phyloP scores from a whole-genome alignment of 1,140 invertebrate species.

The Drosophila lacteicornis region DNA sequence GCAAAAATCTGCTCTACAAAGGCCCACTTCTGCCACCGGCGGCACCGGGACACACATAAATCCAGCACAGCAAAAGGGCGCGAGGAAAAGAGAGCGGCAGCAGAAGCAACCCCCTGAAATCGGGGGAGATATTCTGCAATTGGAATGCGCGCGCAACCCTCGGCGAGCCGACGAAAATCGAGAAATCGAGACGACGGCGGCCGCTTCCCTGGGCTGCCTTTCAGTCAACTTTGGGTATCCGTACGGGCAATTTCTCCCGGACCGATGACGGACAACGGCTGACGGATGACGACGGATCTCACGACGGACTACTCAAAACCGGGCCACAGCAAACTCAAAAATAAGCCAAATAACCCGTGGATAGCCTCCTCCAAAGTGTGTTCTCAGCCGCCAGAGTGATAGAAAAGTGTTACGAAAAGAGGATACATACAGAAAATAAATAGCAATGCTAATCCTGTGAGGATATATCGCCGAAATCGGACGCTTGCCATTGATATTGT shows the following conservation, averaged over 20 bases:
- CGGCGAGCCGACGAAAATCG: constrained; percentile 41
- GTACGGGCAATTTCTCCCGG: constrained; percentile 84
- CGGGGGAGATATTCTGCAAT: constrained; percentile 75
- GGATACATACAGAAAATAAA: background rate
- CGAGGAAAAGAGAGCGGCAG: constrained; percentile 6
- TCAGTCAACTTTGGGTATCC: constrained; percentile 85
- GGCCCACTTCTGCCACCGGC: constrained; percentile 39
- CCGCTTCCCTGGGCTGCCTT: constrained; percentile 78
- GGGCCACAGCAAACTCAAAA: constrained; percentile 43
- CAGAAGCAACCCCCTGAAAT: constrained; percentile 49
- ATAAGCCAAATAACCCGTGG: constrained; percentile 42
- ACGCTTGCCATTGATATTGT: constrained; percentile 92
- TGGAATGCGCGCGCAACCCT: constrained; percentile 81
- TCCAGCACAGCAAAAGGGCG: constrained; percentile 1
- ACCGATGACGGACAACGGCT: constrained; percentile 79
- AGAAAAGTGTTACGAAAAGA: constrained; percentile 10
- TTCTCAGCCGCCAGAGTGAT: constrained; percentile 22
- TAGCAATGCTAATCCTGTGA: background rate
- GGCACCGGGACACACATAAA: constrained; percentile 23
- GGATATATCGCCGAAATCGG: constrained; percentile 19
- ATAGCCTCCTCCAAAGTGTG: constrained; percentile 18
- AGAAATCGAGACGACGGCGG: constrained; percentile 41
- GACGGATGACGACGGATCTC: constrained; percentile 40
- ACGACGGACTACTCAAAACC: constrained; percentile 70
- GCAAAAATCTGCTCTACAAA: constrained; percentile 57